Conservation (phyloP, 2,797 vertebrate species). For the Steatocranus sp. region DNA sequence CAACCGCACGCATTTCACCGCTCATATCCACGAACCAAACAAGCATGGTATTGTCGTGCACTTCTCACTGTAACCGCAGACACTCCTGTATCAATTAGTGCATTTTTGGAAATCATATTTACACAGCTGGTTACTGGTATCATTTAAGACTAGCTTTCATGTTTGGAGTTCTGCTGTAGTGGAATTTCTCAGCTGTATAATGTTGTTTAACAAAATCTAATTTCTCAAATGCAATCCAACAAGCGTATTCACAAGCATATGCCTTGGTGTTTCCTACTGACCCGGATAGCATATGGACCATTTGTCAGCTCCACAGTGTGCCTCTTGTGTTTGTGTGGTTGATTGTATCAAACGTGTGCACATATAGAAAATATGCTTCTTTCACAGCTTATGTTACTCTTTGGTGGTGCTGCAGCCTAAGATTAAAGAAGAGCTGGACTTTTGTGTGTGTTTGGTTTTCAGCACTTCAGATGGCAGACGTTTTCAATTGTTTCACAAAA, state of each 20-base stretch:
- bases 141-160: not conserved
- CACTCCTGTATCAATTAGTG: not conserved
- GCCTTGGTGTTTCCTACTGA: conserved; percentile 1
- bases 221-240: not conserved
- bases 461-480: rapidly evolving
- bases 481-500: not conserved
- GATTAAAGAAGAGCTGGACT: not conserved
- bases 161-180: not conserved
- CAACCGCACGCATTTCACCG: not conserved
- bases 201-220: not conserved
- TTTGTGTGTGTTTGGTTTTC: not conserved
- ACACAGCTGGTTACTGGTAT: not conserved
- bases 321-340: not conserved
- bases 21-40: not conserved
- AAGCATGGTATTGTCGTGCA: not conserved
- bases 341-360: not conserved
- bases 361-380: not conserved
- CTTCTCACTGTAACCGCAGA: not conserved
- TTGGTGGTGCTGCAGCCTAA: not conserved
- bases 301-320: not conserved
- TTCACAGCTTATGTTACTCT: not conserved
- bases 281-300: conserved; percentile 19
- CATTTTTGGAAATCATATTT: not conserved
- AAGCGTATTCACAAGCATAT: not conserved
- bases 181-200: not conserved